Evolutionary conservation across 2,113 vertebrate species (phyloP), one percentile per base, ranked within the genome.

Genomic region (Bagarius yarrelli): DNA sequence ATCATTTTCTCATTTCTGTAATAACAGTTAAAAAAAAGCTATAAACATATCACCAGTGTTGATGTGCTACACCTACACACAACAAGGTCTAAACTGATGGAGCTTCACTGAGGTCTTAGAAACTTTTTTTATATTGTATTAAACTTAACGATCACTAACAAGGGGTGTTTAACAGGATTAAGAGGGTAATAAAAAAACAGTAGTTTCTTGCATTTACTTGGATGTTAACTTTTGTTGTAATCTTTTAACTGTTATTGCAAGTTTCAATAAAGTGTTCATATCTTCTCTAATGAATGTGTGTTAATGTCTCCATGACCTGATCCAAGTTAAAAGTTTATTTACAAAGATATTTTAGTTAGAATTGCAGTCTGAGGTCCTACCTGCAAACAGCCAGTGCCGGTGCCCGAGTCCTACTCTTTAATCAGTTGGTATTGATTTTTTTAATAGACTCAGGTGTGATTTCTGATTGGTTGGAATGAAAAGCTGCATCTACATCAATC

Each of bases 241-340:
- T 27, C 13, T 4, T 30, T 71, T 9, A 19, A 57, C 8, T 56
- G 50, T 66, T 44, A 53, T 71, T 52, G 44, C 13, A n/a, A 25
- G 59, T 83, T 21, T 32, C 40, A 83, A 83, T 83, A 78, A 83
- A 81, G 64, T 80, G n/a, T 79, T 64, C 1, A 69, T 79, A 13
- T n/a, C 53, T 76, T 32, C 32, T 76, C 21, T 63, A 76, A 67
- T 23, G 18, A 36, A 14, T 67, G 5, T 16, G 40, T 66, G 19
- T 69, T 69, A 47, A n/a, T 44, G 36, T 69, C 36, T 25, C 23
- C 23, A 69, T 19, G 30, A 21, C 8, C 18, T 40, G 34, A 40
- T 23, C 19, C 36, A 69, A 25, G 40, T 18, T 6, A 18, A 27
- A 27, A 52, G 13, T 63, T 8, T 66, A 40, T 23, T 3, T 14